Conservation (phyloP, 2,888 invertebrate species). For the Pegoplata infirma region DNA sequence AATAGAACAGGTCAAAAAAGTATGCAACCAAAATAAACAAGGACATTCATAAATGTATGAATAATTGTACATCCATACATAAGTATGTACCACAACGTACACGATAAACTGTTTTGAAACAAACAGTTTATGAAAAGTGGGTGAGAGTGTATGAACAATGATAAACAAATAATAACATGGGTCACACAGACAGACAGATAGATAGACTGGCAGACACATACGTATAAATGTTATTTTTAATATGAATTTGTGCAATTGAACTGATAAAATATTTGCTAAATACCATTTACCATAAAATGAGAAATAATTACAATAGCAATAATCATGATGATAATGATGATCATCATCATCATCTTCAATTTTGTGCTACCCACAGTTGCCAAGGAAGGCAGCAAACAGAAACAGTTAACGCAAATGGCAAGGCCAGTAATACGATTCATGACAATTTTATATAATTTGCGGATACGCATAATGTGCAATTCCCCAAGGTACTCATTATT, state of each 20-base stretch:
- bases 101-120: constrained; percentile 29
- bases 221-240: constrained; percentile 32
- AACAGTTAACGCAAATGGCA: constrained; percentile 13
- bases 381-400: not conserved
- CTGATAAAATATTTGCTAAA: constrained; percentile 62
- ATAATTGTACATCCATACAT: no score
- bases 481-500: constrained; percentile 61
- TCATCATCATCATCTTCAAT: no score
- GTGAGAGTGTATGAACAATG: not conserved
- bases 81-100: no score
- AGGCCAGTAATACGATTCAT: constrained; percentile 42
- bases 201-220: not conserved
- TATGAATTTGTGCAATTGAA: constrained; percentile 46
- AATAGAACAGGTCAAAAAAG: not conserved
- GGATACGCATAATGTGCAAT: constrained; percentile 57
- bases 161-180: constrained; percentile 32
- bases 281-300: constrained; percentile 50
- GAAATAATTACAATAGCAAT: constrained; percentile 52
- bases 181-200: not conserved
- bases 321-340: no score
- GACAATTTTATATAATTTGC: constrained; percentile 65
- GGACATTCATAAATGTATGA: constrained; percentile 18
- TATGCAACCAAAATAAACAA: constrained; percentile 8
- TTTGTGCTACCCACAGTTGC: not conserved
- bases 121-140: not conserved